Conservation (phyloP, 2,113 vertebrate species). For the Macaca nemestrina region DNA sequence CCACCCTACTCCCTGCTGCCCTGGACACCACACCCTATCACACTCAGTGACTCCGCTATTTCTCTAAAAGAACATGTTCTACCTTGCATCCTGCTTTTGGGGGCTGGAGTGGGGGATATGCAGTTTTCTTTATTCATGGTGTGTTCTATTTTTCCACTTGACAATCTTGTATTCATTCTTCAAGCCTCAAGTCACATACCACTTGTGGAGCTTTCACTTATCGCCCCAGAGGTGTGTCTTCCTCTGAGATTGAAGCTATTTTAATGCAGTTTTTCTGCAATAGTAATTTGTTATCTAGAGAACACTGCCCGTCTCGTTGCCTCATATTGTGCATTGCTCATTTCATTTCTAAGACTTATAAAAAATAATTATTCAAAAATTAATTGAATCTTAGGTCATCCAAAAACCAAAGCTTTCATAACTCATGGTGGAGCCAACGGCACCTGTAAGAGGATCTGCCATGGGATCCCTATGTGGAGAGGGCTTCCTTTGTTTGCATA, state of each 20-base stretch:
- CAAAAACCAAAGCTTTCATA: slow-evolving; percentile 87
- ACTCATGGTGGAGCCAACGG: slow-evolving; percentile 90
- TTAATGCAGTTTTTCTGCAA: not conserved
- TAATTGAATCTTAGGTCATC: slow-evolving; percentile 83
- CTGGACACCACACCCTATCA: not conserved
- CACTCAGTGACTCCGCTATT: not conserved
- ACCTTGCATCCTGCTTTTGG: not conserved
- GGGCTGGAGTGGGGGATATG: too few relatives aligned
- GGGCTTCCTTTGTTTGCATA: slow-evolving; percentile 87
- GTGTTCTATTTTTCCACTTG: not conserved
- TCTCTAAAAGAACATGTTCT: not conserved
- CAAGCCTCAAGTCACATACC: not conserved
- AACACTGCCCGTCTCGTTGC: not conserved
- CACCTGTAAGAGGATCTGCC: slow-evolving; percentile 90
- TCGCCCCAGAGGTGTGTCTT: not conserved
- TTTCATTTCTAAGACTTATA: not conserved
- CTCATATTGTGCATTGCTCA: not conserved
- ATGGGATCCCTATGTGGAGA: slow-evolving; percentile 84
- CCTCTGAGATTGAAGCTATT: not conserved
- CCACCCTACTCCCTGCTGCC: too few relatives aligned
- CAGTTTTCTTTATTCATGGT: not conserved
- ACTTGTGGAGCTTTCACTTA: not conserved
- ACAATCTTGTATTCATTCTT: not conserved
- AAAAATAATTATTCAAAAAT: fast-evolving
- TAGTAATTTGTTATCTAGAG: not conserved